Evolutionary conservation across 2,888 invertebrate genomes (phyloP).

Genomic region (Crocallis elinguaria): DNA sequence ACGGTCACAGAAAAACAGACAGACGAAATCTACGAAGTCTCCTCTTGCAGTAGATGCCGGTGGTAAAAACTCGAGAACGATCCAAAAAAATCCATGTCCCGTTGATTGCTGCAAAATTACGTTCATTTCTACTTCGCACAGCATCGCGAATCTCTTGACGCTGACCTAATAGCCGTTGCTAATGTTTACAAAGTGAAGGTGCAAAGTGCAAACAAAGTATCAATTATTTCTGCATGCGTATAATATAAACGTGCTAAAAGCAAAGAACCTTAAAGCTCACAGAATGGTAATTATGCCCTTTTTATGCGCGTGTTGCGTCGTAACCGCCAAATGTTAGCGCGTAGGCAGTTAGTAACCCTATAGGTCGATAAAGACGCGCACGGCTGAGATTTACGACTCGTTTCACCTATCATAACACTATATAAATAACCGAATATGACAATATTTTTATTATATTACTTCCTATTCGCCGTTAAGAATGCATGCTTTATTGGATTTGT

Average conservation of each 20-base stretch:
- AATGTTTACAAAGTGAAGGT: neutral
- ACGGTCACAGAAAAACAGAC: too few relatives aligned
- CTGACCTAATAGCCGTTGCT: too few relatives aligned
- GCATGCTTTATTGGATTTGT: conserved; percentile 26
- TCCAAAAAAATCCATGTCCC: too few relatives aligned
- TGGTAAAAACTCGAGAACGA: too few relatives aligned
- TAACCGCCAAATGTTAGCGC: conserved; percentile 7
- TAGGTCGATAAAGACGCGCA: conserved; percentile 33
- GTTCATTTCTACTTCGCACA: too few relatives aligned
- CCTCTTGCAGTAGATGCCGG: too few relatives aligned
- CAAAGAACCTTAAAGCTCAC: conserved; percentile 2
- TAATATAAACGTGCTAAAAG: conserved; percentile 7
- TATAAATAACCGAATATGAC: conserved; percentile 34
- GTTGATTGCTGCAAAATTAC: too few relatives aligned
- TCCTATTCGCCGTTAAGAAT: conserved; percentile 20
- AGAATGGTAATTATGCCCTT: conserved; percentile 11
- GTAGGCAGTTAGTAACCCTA: conserved; percentile 29
- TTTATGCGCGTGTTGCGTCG: conserved; percentile 15
- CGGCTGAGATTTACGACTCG: conserved; percentile 33
- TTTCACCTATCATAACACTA: conserved; percentile 34
- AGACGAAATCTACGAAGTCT: too few relatives aligned
- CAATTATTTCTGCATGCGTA: neutral
- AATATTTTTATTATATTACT: conserved; percentile 26
- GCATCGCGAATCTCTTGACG: too few relatives aligned
- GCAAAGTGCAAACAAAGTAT: neutral